These are phyloP conservation scores for Odontomachus brunneus DNA, from an alignment of 1,140 invertebrate species.

Conservation along the genomic window DNA sequence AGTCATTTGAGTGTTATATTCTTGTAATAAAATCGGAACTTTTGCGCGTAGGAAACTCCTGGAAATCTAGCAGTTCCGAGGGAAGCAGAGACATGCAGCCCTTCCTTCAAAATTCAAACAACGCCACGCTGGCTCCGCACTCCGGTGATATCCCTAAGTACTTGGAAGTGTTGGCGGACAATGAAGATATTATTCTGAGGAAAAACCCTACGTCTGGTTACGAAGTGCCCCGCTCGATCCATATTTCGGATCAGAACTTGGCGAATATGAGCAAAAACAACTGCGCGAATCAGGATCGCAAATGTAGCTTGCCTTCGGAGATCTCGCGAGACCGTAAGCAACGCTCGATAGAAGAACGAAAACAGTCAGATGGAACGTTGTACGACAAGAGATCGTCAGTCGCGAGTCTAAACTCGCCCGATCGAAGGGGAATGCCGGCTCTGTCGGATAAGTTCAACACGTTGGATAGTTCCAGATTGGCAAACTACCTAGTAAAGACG, in stretches of 20 bases:
- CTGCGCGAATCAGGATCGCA: constrained; percentile 52
- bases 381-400: constrained; percentile 77
- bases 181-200: constrained; percentile 82
- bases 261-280: constrained; percentile 55
- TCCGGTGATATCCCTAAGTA: constrained; percentile 85
- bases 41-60: constrained; percentile 81
- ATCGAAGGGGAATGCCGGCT: constrained; percentile 76
- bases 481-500: constrained; percentile 62
- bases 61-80: constrained; percentile 82
- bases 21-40: background rate
- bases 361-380: constrained; percentile 60
- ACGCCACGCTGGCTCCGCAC: constrained; percentile 68
- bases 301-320: constrained; percentile 45
- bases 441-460: constrained; percentile 80
- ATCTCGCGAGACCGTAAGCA: constrained; percentile 41
- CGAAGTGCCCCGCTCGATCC: constrained; percentile 86
- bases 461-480: constrained; percentile 75
- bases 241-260: constrained; percentile 67
- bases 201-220: constrained; percentile 86
- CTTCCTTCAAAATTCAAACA: constrained; percentile 80
- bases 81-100: constrained; percentile 82
- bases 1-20: background rate
- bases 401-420: constrained; percentile 78
- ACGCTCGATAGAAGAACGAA: constrained; percentile 26
- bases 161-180: constrained; percentile 85